Base-by-base conservation (phyloP, 2,113 vertebrate species). In the Ellobius talpinus region DNA sequence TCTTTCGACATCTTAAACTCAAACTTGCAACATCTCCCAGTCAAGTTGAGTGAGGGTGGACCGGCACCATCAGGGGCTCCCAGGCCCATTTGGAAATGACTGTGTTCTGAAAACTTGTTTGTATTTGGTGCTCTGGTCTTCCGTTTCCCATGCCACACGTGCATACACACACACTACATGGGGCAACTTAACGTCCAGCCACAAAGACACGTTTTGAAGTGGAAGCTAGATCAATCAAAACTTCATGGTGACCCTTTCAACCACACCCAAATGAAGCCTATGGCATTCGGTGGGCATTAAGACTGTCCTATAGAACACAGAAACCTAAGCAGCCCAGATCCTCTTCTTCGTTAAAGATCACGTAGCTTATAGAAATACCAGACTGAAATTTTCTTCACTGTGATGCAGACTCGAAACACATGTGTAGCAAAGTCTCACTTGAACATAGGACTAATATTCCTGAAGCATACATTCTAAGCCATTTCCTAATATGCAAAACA, bases 401-500 rank as follows among this genome's bases (percentile, higher is more conserved):
- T 97, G 90, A 97, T 87, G 47, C 82, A 33, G 42, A 81, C 26
- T 87, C 33, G 52, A 63, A 55, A 91, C 55, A 36, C 72, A 78
- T 24, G 55, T 93, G 91, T 90, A 97, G 93, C 91, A 84, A 91
- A 93, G 14, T 21, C 29, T 68, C 94, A 89, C 65, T 21, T 52
- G 50, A 79, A 96, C 8, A 50, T 36, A 90, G 65, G 66, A 93
- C 74, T 91, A 87, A 58, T 82, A 91, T 94, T 91, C 92, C 86
- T 84, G 88, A 68, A 84, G 82, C 24, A 29, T 29, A 97, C 95
- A 95, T 94, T 92, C 94, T 95, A 97, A 96, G 95, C 96, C 84
- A 98, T 91, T 97, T 98, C 97, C 95, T 98, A 94, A 97, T 92
- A 98, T 96, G 95, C 95, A 97, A 97, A 97, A 90, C 58, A 66